A percentile compares a stretch with the other conserved stretches of the same genome.
phyloP scores from a whole-genome alignment of 1,140 invertebrate species.

The Microplitis mediator region DNA sequence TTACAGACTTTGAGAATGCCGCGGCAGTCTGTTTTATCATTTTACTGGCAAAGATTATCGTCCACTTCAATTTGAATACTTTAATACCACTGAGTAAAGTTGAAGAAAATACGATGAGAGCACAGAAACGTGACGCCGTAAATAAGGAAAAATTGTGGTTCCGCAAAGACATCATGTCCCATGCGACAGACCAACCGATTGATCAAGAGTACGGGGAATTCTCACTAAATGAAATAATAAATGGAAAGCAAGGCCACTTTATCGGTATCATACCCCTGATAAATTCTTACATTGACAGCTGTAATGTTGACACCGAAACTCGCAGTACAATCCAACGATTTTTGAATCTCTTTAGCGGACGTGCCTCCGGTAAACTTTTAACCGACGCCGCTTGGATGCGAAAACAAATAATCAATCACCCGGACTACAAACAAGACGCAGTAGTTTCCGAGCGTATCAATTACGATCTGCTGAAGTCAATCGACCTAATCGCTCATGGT shows the following conservation, averaged over 20 bases:
- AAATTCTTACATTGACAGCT: conserved; percentile 87
- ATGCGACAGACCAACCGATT: conserved; percentile 47
- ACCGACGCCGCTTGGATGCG: conserved; percentile 94
- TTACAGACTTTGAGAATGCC: conserved; percentile 99
- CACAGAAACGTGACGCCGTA: conserved; percentile 89
- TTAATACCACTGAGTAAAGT: conserved; percentile 98
- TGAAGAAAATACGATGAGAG: conserved; percentile 96
- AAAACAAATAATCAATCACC: conserved; percentile 86
- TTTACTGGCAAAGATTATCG: conserved; percentile 92
- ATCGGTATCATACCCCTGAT: conserved; percentile 95
- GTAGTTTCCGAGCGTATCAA: conserved; percentile 87
- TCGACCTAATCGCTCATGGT: conserved; percentile 76
- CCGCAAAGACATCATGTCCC: conserved; percentile 76
- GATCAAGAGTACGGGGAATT: conserved; percentile 71
- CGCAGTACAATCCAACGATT: conserved; percentile 97
- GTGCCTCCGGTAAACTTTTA: conserved; percentile 84
- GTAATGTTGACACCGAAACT: conserved; percentile 96
- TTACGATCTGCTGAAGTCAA: conserved; percentile 88
- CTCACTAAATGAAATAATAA: conserved; percentile 96
- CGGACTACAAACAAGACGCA: conserved; percentile 91
- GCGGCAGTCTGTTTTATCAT: conserved; percentile 99
- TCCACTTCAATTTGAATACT: conserved; percentile 95
- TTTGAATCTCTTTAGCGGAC: conserved; percentile 88
- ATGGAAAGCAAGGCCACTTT: conserved; percentile 91
- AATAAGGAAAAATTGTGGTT: conserved; percentile 89